phyloP scores from a whole-genome alignment of 1,140 invertebrate species.

The Drosophila micromelanica region DNA sequence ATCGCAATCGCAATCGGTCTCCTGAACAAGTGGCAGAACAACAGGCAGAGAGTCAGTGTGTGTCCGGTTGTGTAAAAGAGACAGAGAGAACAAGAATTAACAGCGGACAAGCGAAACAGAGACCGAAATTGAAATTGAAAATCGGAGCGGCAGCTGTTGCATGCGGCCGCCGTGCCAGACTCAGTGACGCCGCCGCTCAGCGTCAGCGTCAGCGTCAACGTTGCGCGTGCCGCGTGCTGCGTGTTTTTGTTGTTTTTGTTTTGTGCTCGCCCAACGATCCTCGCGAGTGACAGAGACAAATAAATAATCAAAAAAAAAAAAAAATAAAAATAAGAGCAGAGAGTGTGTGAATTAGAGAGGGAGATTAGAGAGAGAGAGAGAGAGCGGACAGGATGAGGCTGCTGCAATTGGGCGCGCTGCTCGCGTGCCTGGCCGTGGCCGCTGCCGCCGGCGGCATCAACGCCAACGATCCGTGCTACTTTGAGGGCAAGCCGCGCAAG shows the following conservation, averaged over 20 bases:
- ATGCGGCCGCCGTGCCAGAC: slow-evolving; percentile 68
- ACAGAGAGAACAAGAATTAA: slow-evolving; percentile 2
- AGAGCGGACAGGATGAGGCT: slow-evolving; percentile 25
- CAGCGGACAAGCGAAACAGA: slow-evolving; percentile 1
- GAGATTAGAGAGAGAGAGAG: slow-evolving; percentile 6
- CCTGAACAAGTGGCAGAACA: slow-evolving; percentile 9
- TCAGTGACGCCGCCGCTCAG: slow-evolving; percentile 67
- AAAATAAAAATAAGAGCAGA: not conserved
- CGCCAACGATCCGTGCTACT: slow-evolving; percentile 94
- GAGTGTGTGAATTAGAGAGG: slow-evolving; percentile 9
- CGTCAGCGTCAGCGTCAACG: slow-evolving; percentile 40
- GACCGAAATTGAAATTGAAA: slow-evolving; percentile 30
- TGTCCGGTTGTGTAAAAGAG: not conserved
- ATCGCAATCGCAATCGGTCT: slow-evolving; percentile 50
- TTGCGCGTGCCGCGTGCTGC: slow-evolving; percentile 30
- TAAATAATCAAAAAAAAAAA: not conserved
- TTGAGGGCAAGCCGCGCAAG: slow-evolving; percentile 92
- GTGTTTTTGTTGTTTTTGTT: slow-evolving; percentile 59
- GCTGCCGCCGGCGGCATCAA: slow-evolving; percentile 32
- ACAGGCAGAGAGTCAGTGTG: not conserved
- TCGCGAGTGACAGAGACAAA: slow-evolving; percentile 51
- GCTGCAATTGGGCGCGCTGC: slow-evolving; percentile 27
- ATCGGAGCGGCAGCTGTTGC: slow-evolving; percentile 69
- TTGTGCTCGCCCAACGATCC: slow-evolving; percentile 56
- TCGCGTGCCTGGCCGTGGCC: slow-evolving; percentile 9